phyloP scores from a whole-genome alignment of 2,888 invertebrate species.

The Diplazon laetatorius region DNA sequence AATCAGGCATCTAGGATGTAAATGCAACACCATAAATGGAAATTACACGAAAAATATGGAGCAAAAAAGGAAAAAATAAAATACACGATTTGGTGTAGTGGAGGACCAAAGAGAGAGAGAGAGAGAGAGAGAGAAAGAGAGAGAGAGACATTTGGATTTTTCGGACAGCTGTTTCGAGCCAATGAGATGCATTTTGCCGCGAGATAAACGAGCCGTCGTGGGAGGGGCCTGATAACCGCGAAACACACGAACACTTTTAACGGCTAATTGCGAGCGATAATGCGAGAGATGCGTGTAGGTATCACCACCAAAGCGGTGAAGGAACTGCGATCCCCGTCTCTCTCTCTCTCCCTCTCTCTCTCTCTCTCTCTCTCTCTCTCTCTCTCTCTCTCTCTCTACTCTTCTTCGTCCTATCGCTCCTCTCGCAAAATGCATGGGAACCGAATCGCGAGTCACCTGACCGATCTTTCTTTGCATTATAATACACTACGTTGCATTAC shows the following conservation, averaged over 20 bases:
- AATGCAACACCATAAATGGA: too few species aligned
- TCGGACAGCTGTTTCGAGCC: constrained; percentile 73
- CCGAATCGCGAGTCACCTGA: constrained; percentile 69
- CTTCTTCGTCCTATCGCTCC: constrained; percentile 65
- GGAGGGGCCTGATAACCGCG: constrained; percentile 68
- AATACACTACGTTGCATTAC: constrained; percentile 27
- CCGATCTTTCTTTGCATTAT: constrained; percentile 62
- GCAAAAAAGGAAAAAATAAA: not conserved
- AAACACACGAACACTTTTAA: constrained; percentile 75
- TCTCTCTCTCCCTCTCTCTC: constrained; percentile 33
- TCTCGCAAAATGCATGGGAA: constrained; percentile 79
- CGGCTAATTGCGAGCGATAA: constrained; percentile 74
- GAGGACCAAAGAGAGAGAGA: too few species aligned
- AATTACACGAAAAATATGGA: not conserved
- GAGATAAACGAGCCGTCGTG: constrained; percentile 74
- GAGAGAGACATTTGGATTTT: constrained; percentile 65
- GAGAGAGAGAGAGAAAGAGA: too few species aligned
- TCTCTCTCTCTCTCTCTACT: constrained; percentile 48
- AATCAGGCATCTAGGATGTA: too few species aligned
- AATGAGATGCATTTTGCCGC: constrained; percentile 79
- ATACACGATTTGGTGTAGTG: constrained; percentile 19
- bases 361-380: constrained; percentile 51
- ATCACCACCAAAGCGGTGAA: constrained; percentile 54
- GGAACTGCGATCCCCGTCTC: constrained; percentile 62
- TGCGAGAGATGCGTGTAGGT: constrained; percentile 51